phyloP scores from a whole-genome alignment of 1,140 invertebrate genomes.

The Eumeta japonica region DNA sequence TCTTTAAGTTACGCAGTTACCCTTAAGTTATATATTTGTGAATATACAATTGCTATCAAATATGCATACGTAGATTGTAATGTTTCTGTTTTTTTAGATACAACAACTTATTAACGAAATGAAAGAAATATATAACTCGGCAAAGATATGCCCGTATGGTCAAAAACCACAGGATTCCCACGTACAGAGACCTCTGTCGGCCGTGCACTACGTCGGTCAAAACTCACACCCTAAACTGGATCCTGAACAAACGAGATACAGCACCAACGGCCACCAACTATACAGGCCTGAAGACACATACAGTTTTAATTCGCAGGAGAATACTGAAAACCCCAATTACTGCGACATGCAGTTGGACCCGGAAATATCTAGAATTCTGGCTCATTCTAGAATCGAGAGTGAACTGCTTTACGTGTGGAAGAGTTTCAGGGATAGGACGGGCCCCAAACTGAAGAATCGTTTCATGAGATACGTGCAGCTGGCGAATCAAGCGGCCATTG shows the following conservation, averaged over 20 bases:
- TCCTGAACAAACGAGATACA: no score
- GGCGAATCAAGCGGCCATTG: slow-evolving; percentile 74
- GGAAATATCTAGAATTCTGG: slow-evolving; percentile 68
- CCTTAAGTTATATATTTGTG: no score
- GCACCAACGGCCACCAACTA: slow-evolving; percentile 25
- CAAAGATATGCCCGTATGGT: slow-evolving; percentile 69
- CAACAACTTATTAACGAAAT: slow-evolving; percentile 74
- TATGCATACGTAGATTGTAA: neutral
- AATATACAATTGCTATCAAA: no score
- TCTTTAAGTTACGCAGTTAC: no score
- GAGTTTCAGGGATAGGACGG: slow-evolving; percentile 75
- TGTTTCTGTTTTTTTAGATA: slow-evolving; percentile 57
- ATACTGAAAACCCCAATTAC: slow-evolving; percentile 40
- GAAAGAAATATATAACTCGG: slow-evolving; percentile 76
- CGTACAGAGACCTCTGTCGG: slow-evolving; percentile 21
- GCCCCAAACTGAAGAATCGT: slow-evolving; percentile 71
- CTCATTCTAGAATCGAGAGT: slow-evolving; percentile 69
- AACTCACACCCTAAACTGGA: no score
- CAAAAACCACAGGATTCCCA: slow-evolving; percentile 47
- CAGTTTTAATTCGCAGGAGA: slow-evolving; percentile 12
- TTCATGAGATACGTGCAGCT: slow-evolving; percentile 77
- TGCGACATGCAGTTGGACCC: slow-evolving; percentile 71
- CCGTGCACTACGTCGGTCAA: slow-evolving; percentile 15
- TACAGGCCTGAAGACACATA: slow-evolving; percentile 31
- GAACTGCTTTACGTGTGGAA: slow-evolving; percentile 76